Evolutionary conservation across 2,113 vertebrate genomes (phyloP), one percentile per base, ranked within the genome.

Genomic region (Syngnathoides biaculeatus): DNA sequence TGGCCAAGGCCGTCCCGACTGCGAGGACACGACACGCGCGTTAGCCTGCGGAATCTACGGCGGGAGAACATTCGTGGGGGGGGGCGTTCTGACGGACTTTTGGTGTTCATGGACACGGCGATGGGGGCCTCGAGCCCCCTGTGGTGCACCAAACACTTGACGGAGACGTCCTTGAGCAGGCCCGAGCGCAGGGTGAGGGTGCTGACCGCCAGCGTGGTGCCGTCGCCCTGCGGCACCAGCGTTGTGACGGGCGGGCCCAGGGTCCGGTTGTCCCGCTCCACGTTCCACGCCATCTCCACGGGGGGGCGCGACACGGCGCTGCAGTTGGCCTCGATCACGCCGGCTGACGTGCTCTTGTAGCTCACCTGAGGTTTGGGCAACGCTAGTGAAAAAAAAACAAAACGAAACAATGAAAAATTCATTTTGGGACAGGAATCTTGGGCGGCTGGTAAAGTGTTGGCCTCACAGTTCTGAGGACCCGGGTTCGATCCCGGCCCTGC

Each of bases 21-120:
- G 53, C 4, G 59, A 62, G 47, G 38, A 81, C 19, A 76, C 11
- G 71, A 62, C 39, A 62, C 14, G 12, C 39, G 2, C 4, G 13
- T 43, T 43, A 57, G 55, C 26, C 7, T 47, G 5, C 19, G 5
- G 19, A 47, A 47, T 19, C 15, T 48, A 5, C 17, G 20, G 9
- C n/a, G n/a, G 22, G 22, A 24, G 10, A 53, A 24, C 7, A 57
- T 8, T 57, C 30, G 3, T 6, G 6, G 30, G 30, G 30, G 30
- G 4, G 6, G 30, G 30, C 30, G 30, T 35, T 17, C 55, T 7
- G 26, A 30, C 92, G 90, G 60, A 93, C 92, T 90, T 74, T 93
- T 93, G 24, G 92, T 93, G 88, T 93, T 93, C 92, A 93, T 91
- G 52, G 92, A 91, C 73, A 93, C 89, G 55, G 89, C 89, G n/a